These are phyloP conservation scores for Columba janthina DNA, from an alignment of 2,113 vertebrate genomes.

Conservation along the genomic window DNA sequence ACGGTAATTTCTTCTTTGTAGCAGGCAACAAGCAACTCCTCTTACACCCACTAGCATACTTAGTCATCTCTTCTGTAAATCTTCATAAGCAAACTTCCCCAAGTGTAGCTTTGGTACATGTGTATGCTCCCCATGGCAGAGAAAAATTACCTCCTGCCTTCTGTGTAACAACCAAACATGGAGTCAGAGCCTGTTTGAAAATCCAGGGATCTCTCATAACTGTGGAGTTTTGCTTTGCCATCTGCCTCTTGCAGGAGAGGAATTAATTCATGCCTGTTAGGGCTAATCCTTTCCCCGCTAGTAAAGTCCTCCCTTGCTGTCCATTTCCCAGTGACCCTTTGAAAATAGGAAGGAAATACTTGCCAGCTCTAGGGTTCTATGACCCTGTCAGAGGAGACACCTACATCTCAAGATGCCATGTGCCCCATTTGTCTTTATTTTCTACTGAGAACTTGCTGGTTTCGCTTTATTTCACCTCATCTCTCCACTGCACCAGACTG, in stretches of 20 bases:
- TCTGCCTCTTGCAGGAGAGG: neutral
- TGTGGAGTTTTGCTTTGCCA: neutral
- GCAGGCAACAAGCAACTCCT: neutral
- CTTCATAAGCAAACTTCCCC: neutral
- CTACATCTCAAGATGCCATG: neutral
- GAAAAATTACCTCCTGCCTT: neutral
- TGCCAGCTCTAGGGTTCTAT: neutral
- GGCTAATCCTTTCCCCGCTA: neutral
- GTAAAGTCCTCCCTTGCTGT: neutral
- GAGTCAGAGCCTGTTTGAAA: neutral
- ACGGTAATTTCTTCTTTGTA: slow-evolving; percentile 15
- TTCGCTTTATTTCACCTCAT: neutral
- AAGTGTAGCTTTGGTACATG: neutral
- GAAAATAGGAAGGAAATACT: neutral
- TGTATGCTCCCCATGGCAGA: neutral
- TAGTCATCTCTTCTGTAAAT: slow-evolving; percentile 6
- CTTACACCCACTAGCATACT: neutral
- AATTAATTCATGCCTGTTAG: neutral
- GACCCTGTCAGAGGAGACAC: neutral
- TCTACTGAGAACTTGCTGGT: neutral
- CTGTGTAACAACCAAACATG: neutral
- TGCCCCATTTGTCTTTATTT: neutral
- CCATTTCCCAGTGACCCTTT: neutral
- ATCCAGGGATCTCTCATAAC: neutral
- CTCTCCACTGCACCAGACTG: neutral